Conservation (phyloP, 2,888 invertebrate genomes). For the Dasysyrphus albostriatus region DNA sequence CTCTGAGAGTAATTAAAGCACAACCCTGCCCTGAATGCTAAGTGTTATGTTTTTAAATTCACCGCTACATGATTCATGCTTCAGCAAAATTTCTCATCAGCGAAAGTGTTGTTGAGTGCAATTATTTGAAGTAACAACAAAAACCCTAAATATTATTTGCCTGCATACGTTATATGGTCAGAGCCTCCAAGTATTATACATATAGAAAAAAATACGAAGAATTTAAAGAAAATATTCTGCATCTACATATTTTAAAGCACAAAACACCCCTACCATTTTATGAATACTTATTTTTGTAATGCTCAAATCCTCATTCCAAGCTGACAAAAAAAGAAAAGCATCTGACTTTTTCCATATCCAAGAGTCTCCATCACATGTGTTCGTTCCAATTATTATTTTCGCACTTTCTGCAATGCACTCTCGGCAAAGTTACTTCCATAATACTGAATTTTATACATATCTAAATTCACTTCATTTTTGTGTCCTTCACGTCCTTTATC, state of each 20-base stretch:
- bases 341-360: slow-evolving; percentile 20
- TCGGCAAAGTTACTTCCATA: slow-evolving; percentile 29
- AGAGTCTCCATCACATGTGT: background rate
- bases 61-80: background rate
- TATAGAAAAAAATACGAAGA: background rate
- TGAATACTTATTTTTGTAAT: background rate
- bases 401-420: slow-evolving; percentile 43
- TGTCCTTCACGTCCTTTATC: slow-evolving; percentile 26
- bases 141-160: background rate
- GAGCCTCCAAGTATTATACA: background rate
- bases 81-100: background rate
- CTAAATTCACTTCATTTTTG: slow-evolving; percentile 47
- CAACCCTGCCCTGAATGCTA: background rate
- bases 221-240: background rate
- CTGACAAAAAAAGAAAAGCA: background rate
- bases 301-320: background rate
- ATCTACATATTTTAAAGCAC: background rate
- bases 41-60: background rate
- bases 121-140: slow-evolving; percentile 15
- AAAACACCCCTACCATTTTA: background rate
- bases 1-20: background rate
- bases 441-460: slow-evolving; percentile 27
- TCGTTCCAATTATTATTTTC: slow-evolving; percentile 61
- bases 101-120: slow-evolving; percentile 4
- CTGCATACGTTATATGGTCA: background rate